These are phyloP conservation scores for Diabrotica virgifera DNA, from an alignment of 1,140 invertebrate genomes.

Conservation along the genomic window DNA sequence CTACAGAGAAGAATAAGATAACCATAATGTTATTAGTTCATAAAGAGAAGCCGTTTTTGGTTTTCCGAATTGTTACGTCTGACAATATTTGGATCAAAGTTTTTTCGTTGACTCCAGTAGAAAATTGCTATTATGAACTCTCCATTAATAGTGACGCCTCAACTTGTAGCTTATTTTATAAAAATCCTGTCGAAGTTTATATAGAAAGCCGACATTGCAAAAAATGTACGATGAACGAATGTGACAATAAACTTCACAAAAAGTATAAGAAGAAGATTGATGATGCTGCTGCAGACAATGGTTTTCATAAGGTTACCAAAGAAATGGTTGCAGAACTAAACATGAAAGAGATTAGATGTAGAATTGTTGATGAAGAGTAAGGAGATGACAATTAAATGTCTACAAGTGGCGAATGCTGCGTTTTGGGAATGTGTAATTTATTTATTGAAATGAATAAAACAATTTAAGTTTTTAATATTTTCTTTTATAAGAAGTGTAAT, in stretches of 20 bases:
- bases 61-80: not conserved
- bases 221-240: conserved; percentile 8
- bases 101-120: not conserved
- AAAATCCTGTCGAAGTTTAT: not conserved
- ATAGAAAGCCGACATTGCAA: conserved; percentile 5
- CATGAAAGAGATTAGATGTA: conserved; percentile 11
- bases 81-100: conserved; percentile 2
- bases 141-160: not conserved
- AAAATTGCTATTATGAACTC: not conserved
- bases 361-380: not conserved
- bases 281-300: not conserved
- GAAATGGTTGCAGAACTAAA: conserved; percentile 7
- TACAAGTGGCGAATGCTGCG: not conserved
- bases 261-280: not conserved
- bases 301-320: conserved; percentile 8
- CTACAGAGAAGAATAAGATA: not conserved
- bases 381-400: not conserved
- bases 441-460: too few relatives aligned
- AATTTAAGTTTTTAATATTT: too few relatives aligned
- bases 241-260: not conserved
- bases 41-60: conserved; percentile 1
- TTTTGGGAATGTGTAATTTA: too few relatives aligned
- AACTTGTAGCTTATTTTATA: conserved; percentile 2
- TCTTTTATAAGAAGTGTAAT: too few relatives aligned
- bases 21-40: conserved; percentile 6